Conservation (phyloP, 2,888 invertebrate species). For the Dryococelus australis region DNA sequence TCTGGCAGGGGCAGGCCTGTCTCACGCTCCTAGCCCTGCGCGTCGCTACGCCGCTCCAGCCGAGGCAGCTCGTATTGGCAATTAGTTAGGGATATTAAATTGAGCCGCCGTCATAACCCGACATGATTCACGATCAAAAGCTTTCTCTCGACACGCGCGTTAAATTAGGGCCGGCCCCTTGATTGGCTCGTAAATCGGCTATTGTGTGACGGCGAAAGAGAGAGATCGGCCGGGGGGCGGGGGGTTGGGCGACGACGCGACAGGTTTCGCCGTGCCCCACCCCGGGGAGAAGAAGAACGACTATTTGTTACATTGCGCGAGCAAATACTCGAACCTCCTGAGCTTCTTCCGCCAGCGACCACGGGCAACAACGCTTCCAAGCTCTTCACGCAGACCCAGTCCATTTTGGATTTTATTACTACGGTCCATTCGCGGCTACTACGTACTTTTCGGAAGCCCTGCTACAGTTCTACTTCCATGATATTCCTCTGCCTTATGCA, state of each 20-base stretch:
- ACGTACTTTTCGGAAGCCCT: no score
- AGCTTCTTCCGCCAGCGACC: neutral
- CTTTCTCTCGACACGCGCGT: conserved; percentile 44
- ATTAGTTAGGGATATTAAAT: conserved; percentile 48
- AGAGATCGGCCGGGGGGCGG: neutral
- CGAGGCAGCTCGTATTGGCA: conserved; percentile 42
- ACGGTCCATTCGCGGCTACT: no score
- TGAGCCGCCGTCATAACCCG: conserved; percentile 46
- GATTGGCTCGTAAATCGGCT: conserved; percentile 47
- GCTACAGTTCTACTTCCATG: no score
- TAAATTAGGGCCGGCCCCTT: conserved; percentile 46
- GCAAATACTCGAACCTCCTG: neutral
- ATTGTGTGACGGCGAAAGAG: conserved; percentile 40
- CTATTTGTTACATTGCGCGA: conserved; percentile 2
- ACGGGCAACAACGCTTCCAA: neutral
- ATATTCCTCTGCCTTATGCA: no score
- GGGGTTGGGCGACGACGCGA: neutral
- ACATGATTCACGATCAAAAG: conserved; percentile 47
- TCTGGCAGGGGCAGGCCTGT: no score
- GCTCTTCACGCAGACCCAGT: no score
- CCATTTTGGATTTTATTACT: no score
- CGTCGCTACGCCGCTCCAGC: no score
- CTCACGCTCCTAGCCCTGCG: no score
- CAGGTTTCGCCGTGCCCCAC: neutral
- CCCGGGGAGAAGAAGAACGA: neutral